phyloP scores from a whole-genome alignment of 2,113 vertebrate species.

The Theristicus caerulescens region DNA sequence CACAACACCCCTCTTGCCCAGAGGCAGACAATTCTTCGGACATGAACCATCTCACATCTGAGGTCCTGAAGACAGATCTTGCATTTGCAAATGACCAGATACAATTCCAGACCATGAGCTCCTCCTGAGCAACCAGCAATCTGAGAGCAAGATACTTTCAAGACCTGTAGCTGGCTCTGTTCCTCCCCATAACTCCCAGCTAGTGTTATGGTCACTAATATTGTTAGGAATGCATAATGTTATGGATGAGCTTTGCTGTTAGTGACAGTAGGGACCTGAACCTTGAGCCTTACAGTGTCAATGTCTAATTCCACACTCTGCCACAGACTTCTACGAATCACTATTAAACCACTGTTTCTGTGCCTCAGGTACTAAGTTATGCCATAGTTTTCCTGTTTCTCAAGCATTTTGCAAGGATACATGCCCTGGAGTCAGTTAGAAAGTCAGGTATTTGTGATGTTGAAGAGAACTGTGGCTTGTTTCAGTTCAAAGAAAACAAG shows the following conservation, averaged over 20 bases:
- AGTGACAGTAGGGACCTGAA: neutral
- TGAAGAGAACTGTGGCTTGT: neutral
- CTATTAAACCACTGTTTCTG: neutral
- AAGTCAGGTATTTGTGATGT: neutral
- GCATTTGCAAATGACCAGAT: neutral
- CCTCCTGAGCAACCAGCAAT: neutral
- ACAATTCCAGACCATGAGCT: neutral
- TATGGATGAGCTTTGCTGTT: neutral
- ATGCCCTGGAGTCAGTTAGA: neutral
- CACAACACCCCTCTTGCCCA: neutral
- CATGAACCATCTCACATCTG: neutral
- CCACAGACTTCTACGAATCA: neutral
- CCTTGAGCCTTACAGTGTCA: neutral
- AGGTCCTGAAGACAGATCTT: neutral
- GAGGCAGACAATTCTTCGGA: neutral
- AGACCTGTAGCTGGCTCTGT: neutral
- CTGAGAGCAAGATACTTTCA: fast-evolving
- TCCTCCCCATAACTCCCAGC: neutral
- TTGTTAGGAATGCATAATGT: neutral
- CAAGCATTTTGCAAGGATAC: neutral
- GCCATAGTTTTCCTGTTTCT: neutral
- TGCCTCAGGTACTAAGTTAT: neutral
- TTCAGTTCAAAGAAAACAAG: neutral
- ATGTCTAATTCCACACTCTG: neutral
- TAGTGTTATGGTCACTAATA: neutral